Evolutionary conservation across 2,888 invertebrate species (phyloP), one percentile per base, ranked within the genome.

Genomic region (Sipha maydis): DNA sequence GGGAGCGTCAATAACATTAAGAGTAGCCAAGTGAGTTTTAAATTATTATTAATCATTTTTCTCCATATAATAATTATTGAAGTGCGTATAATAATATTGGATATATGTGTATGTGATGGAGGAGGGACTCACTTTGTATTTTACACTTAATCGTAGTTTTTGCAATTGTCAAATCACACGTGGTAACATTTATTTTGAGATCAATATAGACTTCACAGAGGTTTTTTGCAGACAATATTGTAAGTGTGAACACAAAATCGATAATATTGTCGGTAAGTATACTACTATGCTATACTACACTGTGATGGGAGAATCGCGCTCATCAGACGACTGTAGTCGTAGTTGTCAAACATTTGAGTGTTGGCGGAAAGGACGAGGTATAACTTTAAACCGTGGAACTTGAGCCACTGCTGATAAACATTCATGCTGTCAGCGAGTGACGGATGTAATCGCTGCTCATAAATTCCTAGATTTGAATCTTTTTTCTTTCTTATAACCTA

Each of bases 401-500:
- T 69, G 54, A 41, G 84, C 21, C 67, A 41, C 38, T 61, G 38
- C n/a, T 54, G 83, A 71, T 41, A 82, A 11, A 75, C 38, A 25
- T 75, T 75, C n/a, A 48, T 76, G 25, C 9, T 34, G 61, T 75
- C 75, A n/a, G 76, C 54, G 38, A 54, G 84, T 41, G 80, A 67
- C 56, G 79, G 82, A 82, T 82, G 88, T 82, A 82, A 88, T 80
- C 88, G 67, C 56, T 82, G 67, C 82, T 75, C 88, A 75, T 88
- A 88, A 82, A 88, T 88, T 88, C 75, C 73, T 38, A 86, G 78
- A 79, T 86, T 38, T 17, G 31, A 88, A 88, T 88, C 88, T 48
- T 79, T 69, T 14, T 56, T 41, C 71, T 56, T 56, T 56, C 17
- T 31, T 71, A 71, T 71, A 31, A 71, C 28, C 28, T 71, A 71